Evolutionary conservation across 2,888 invertebrate genomes (phyloP).

Genomic region (Drosophila sordidula): DNA sequence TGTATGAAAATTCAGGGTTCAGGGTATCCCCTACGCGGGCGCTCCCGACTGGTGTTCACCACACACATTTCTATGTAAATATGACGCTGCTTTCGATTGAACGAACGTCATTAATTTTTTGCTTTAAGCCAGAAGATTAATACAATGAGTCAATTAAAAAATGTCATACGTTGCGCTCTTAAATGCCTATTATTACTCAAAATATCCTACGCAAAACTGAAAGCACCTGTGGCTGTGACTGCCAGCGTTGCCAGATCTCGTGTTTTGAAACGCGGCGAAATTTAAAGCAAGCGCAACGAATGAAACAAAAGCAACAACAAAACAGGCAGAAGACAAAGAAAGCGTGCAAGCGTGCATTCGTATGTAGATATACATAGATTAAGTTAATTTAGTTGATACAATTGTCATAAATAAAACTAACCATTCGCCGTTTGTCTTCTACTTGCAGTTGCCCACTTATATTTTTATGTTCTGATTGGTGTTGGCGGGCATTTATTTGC

Average conservation of each 20-base stretch:
- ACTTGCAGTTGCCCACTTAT: conserved; percentile 35
- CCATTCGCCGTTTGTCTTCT: conserved; percentile 6
- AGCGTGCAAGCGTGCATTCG: not conserved
- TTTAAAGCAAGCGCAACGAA: conserved; percentile 9
- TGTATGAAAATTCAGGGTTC: too few species aligned
- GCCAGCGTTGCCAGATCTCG: conserved; percentile 32
- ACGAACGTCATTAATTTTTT: not conserved
- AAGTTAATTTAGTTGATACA: not conserved
- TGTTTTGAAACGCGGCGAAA: conserved; percentile 4
- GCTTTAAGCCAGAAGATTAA: too few species aligned
- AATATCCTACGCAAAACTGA: not conserved
- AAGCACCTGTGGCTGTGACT: not conserved
- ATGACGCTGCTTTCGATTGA: too few species aligned
- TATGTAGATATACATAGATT: not conserved
- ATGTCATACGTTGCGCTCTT: not conserved
- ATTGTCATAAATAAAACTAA: conserved; percentile 7
- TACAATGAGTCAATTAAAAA: not conserved
- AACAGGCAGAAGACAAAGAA: not conserved
- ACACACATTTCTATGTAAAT: not conserved
- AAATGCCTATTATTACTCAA: not conserved
- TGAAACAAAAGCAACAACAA: not conserved
- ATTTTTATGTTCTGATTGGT: conserved; percentile 49
- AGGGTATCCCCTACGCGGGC: too few species aligned
- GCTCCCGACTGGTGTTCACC: too few species aligned
- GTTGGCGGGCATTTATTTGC: conserved; percentile 66